Conservation (phyloP, 2,888 invertebrate species). For the Argyra leucocephala region DNA sequence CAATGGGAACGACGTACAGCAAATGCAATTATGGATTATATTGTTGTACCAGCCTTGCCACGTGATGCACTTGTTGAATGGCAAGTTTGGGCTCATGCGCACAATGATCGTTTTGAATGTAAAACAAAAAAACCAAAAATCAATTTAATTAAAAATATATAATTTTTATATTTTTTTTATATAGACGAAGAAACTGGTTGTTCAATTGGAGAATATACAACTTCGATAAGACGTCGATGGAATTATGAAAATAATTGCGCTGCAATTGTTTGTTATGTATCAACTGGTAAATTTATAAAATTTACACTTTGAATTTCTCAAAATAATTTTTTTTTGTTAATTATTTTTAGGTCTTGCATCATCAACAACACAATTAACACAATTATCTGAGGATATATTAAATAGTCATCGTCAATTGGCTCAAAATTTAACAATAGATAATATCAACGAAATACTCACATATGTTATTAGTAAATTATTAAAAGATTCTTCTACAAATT, state of each 20-base stretch:
- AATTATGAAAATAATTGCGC: conserved; percentile 82
- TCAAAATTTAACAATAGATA: conserved; percentile 43
- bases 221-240: conserved; percentile 75
- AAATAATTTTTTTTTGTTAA: neutral
- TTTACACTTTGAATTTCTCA: neutral
- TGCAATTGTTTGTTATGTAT: conserved; percentile 74
- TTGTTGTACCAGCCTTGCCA: conserved; percentile 73
- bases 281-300: conserved; percentile 47
- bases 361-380: conserved; percentile 42
- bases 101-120: conserved; percentile 83
- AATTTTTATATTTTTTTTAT: conserved; percentile 15
- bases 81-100: conserved; percentile 86
- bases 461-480: conserved; percentile 47
- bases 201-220: conserved; percentile 69
- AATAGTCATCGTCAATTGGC: conserved; percentile 37
- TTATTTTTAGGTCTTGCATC: conserved; percentile 37
- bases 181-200: conserved; percentile 85
- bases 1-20: conserved; percentile 76
- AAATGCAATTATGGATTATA: conserved; percentile 78
- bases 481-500: conserved; percentile 42
- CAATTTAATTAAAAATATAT: neutral
- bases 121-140: conserved; percentile 43
- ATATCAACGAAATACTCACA: conserved; percentile 49
- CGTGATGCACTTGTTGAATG: conserved; percentile 76
- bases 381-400: conserved; percentile 41